Percentiles rank a stretch among this genome's conserved stretches.
Conservation (phyloP, 1,140 invertebrate species). For the Nylanderia fulva region DNA sequence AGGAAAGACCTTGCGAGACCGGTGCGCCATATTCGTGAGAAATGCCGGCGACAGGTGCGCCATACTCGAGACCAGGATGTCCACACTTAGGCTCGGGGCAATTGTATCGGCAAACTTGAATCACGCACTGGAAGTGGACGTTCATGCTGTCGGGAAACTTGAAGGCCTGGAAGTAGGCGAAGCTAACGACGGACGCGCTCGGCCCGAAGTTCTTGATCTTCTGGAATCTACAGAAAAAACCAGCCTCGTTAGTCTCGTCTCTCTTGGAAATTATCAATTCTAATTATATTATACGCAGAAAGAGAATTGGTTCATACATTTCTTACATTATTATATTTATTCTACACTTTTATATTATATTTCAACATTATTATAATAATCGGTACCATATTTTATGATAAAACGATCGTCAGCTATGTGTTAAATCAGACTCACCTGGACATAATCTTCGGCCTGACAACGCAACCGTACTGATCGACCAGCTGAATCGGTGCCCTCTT, state of each 20-base stretch:
- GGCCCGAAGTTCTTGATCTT: slow-evolving; percentile 98
- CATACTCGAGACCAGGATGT: slow-evolving; percentile 90
- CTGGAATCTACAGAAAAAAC: slow-evolving; percentile 90
- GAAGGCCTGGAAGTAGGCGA: slow-evolving; percentile 98
- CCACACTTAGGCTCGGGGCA: slow-evolving; percentile 96
- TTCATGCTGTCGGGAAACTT: slow-evolving; percentile 99
- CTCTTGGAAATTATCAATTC: neutral
- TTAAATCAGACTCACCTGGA: slow-evolving; percentile 83
- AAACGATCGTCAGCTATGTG: neutral
- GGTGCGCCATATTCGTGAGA: slow-evolving; percentile 90
- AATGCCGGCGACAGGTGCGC: slow-evolving; percentile 88
- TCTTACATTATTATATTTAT: neutral
- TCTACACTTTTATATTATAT: neutral
- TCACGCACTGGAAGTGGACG: slow-evolving; percentile 98
- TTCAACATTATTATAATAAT: too few relatives aligned
- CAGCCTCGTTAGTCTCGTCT: neutral
- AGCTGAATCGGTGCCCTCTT: slow-evolving; percentile 96
- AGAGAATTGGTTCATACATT: too few relatives aligned
- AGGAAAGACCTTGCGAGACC: slow-evolving; percentile 85
- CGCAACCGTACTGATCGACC: slow-evolving; percentile 96
- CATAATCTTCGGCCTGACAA: slow-evolving; percentile 97
- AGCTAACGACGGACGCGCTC: slow-evolving; percentile 96
- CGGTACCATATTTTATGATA: too few relatives aligned
- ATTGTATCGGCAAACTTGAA: slow-evolving; percentile 97
- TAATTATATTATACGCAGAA: too few relatives aligned